Base-by-base conservation (phyloP, 1,140 invertebrate genomes). In the Harpegnathos saltator region DNA sequence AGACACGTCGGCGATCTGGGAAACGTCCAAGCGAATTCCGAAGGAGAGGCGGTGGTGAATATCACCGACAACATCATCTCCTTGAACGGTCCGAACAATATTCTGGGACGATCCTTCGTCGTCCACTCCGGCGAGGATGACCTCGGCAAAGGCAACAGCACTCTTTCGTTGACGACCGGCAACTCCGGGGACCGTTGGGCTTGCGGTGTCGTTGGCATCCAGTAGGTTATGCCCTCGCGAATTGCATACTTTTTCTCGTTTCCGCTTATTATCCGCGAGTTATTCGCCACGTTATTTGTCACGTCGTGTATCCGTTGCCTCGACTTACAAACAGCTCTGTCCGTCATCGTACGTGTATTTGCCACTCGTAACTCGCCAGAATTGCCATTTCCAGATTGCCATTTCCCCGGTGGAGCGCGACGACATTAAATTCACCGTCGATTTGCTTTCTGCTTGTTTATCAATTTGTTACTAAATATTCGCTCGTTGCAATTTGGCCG, bases 1-100 rank as follows among this genome's bases (percentile, higher is more conserved):
- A 96, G 98, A 72, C 98, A 99, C 91, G 97, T 98, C 26, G 98
- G 98, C 17, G 98, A 99, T 94, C 94, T 99, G 44, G 98, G 98
- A 17, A 99, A 99, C 91, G 95, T 98, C 54, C 92, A 94, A 17
- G 96, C 97, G 3, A 95, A 96, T 85, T 91, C 91, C 0, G 88
- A 95, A n/a, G 96, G 96, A n/a, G 91, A 95, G 12, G 95, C 96
- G 1, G 90, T 91, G 0, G 91, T 98, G 26, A 93, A 96, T 54
- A 95, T 98, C 71, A 93, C 91, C 0, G 97, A 98, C 92, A 92
- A 91, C 1, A 71, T 96, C 7, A 96, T 98, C 78, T 94, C 95
- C n/a, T 92, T 98, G 1, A 92, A 83, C 54, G 96, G 96, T n/a
- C 88, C 94, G 2, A 93, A 96, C 78, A 96, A 94, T 87, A 96